A percentile compares a stretch with the other conserved stretches of the same genome.
These are phyloP conservation scores for Euphonia xanthogaster DNA, from an alignment of 2,797 vertebrate species.

Conservation along the genomic window DNA sequence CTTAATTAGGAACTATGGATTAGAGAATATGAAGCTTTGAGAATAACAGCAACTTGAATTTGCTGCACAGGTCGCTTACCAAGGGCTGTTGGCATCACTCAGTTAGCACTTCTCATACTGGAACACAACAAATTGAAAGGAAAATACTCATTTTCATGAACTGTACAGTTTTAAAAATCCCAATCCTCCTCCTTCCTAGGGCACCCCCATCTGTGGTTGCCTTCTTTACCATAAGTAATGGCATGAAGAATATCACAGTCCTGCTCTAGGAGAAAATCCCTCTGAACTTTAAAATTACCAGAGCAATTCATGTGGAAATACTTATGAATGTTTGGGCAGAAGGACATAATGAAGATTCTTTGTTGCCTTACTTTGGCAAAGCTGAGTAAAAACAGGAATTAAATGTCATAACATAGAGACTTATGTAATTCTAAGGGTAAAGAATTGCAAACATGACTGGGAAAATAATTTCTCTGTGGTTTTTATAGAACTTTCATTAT, in stretches of 20 bases:
- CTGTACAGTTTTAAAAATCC: background rate
- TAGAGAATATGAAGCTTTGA: background rate
- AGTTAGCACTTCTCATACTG: background rate
- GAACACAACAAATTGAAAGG: background rate
- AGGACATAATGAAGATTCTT: constrained; percentile 35
- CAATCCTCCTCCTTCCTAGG: background rate
- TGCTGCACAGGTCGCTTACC: background rate
- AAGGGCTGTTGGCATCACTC: background rate
- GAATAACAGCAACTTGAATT: background rate
- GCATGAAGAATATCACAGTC: background rate
- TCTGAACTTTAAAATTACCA: constrained; percentile 7
- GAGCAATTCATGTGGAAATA: constrained; percentile 53
- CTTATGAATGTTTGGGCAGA: background rate
- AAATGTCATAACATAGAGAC: constrained; percentile 65
- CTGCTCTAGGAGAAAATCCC: constrained; percentile 1
- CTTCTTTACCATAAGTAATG: background rate
- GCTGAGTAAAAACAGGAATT: constrained; percentile 63
- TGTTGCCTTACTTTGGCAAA: constrained; percentile 49
- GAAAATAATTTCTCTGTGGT: constrained; percentile 59
- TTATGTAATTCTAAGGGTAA: constrained; percentile 60
- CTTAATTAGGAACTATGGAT: background rate
- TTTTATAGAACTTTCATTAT: constrained; percentile 63
- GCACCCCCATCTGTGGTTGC: background rate
- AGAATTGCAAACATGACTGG: constrained; percentile 62
- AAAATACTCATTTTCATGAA: background rate